These are phyloP conservation scores for Taurulus bubalis DNA, from an alignment of 2,113 vertebrate genomes.

Conservation along the genomic window DNA sequence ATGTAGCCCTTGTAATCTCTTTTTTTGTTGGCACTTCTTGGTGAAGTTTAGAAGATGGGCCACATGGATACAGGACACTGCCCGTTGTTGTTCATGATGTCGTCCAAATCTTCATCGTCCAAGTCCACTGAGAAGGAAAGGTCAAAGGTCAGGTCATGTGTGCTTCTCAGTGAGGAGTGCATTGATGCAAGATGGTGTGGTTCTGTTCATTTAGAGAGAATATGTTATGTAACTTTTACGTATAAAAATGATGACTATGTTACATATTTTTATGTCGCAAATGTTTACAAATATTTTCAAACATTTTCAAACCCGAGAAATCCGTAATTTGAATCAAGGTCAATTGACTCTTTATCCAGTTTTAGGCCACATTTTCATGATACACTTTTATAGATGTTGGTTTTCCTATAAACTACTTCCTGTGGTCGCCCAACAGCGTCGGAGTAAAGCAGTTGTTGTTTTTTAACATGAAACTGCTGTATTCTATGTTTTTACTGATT, in stretches of 20 bases:
- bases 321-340: background rate
- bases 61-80: slow-evolving; percentile 81
- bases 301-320: no score
- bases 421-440: background rate
- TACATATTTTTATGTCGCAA: background rate
- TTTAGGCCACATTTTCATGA: background rate
- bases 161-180: background rate
- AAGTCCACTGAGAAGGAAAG: slow-evolving; percentile 78
- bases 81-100: slow-evolving; percentile 86
- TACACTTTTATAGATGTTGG: background rate
- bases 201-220: background rate
- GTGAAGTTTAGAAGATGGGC: slow-evolving; percentile 79
- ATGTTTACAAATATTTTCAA: no score
- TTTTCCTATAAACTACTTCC: background rate
- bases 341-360: background rate
- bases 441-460: background rate
- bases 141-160: slow-evolving; percentile 13
- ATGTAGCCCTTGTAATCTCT: slow-evolving; percentile 71
- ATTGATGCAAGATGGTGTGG: background rate
- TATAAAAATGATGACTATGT: background rate
- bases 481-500: background rate
- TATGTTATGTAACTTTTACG: background rate
- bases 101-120: slow-evolving; percentile 84
- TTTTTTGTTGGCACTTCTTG: slow-evolving; percentile 76
- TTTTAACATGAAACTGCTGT: background rate